Evolutionary conservation across 1,140 invertebrate genomes (phyloP).

Genomic region (Dendrolimus punctatus): DNA sequence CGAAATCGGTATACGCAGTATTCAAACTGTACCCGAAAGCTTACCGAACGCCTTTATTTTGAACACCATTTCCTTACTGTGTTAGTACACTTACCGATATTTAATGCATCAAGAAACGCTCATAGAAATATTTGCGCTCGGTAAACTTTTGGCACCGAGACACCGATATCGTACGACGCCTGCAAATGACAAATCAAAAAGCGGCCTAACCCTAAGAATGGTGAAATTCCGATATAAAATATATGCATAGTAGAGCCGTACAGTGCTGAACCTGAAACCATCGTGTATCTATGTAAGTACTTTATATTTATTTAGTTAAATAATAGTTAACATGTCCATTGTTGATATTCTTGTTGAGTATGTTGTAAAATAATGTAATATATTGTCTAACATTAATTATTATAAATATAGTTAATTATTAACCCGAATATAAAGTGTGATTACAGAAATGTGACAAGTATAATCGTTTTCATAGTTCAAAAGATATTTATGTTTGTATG

Average conservation of each 20-base stretch:
- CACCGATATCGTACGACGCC: background rate
- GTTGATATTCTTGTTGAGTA: slow-evolving; percentile 71
- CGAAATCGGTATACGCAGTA: too few species aligned
- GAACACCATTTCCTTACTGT: too few species aligned
- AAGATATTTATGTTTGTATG: slow-evolving; percentile 1
- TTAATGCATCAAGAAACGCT: too few species aligned
- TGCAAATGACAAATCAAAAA: slow-evolving; percentile 11
- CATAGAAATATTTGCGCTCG: too few species aligned
- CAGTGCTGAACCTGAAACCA: slow-evolving; percentile 1
- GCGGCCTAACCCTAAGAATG: too few species aligned
- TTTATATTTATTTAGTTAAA: slow-evolving; percentile 39
- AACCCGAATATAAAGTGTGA: slow-evolving; percentile 1
- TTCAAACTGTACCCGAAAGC: too few species aligned
- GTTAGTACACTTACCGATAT: too few species aligned
- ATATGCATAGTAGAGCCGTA: too few species aligned
- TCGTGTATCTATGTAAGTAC: slow-evolving; percentile 17
- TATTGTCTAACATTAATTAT: slow-evolving; percentile 24
- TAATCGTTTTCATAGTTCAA: background rate
- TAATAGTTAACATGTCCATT: slow-evolving; percentile 58
- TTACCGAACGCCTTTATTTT: too few species aligned
- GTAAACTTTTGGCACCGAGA: too few species aligned
- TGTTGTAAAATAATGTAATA: slow-evolving; percentile 57
- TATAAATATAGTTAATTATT: slow-evolving; percentile 16
- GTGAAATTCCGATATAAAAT: too few species aligned
- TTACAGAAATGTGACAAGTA: slow-evolving; percentile 3